Conservation (phyloP, 2,888 invertebrate genomes). For the Teleiodes luculella region DNA sequence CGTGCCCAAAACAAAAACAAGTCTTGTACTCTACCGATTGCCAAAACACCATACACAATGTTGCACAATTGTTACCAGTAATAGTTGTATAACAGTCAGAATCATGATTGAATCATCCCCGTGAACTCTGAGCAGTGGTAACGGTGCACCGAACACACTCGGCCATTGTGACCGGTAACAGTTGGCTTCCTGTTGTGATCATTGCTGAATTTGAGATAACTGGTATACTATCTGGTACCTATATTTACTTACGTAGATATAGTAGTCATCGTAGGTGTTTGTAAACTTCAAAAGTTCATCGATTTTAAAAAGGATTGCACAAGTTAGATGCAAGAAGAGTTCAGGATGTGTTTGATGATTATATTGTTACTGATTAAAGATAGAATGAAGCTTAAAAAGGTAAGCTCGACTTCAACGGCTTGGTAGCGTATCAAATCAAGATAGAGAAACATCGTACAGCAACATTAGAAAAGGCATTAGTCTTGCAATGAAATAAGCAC, state of each 20-base stretch:
- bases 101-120: constrained; percentile 1
- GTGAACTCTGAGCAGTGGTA: not conserved
- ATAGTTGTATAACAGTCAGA: not conserved
- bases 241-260: too few species aligned
- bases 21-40: not conserved
- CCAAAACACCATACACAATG: not conserved
- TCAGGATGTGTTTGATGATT: too few species aligned
- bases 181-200: constrained; percentile 3
- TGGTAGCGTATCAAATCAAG: too few species aligned
- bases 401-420: too few species aligned
- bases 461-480: not conserved
- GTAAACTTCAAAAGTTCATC: too few species aligned
- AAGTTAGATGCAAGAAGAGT: too few species aligned
- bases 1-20: not conserved
- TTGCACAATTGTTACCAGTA: not conserved
- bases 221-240: too few species aligned
- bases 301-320: too few species aligned
- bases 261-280: too few species aligned
- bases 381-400: too few species aligned
- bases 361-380: too few species aligned
- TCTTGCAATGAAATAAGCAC: not conserved
- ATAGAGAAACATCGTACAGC: not conserved
- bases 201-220: not conserved
- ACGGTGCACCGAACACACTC: not conserved
- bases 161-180: not conserved